Percentiles rank a stretch among this genome's conserved stretches.
phyloP scores from a whole-genome alignment of 2,888 invertebrate species.

The Spialia ferax region DNA sequence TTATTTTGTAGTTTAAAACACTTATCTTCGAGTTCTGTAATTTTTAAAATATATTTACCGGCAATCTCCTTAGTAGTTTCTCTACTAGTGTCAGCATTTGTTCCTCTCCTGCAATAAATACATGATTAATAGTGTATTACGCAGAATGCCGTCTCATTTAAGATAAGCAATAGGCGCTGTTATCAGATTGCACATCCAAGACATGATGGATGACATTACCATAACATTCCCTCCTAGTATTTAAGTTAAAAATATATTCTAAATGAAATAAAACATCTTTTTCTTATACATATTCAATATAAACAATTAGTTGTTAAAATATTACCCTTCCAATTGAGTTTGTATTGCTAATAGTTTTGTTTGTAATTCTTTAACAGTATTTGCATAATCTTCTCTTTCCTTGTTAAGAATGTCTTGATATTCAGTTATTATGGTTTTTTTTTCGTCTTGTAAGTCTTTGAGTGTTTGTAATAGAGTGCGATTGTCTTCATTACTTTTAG shows the following conservation, averaged over 20 bases:
- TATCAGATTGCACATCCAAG: slow-evolving; percentile 15
- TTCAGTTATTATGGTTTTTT: slow-evolving; percentile 71
- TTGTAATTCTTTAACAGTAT: slow-evolving; percentile 67
- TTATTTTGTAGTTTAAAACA: slow-evolving; percentile 76
- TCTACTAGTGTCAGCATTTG: slow-evolving; percentile 56
- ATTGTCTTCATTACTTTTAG: slow-evolving; percentile 71
- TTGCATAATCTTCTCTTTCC: slow-evolving; percentile 80
- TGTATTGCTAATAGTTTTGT: slow-evolving; percentile 66
- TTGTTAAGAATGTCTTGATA: slow-evolving; percentile 80
- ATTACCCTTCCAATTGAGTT: slow-evolving; percentile 69
- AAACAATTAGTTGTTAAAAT: slow-evolving; percentile 11
- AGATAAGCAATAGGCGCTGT: slow-evolving; percentile 27
- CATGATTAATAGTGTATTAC: slow-evolving; percentile 57
- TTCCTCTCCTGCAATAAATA: slow-evolving; percentile 64
- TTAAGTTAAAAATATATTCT: background rate
- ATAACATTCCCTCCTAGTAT: background rate
- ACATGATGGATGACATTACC: slow-evolving; percentile 13
- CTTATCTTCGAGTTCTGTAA: slow-evolving; percentile 71
- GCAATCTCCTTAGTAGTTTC: slow-evolving; percentile 64
- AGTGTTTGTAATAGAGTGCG: slow-evolving; percentile 71
- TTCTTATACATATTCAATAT: background rate
- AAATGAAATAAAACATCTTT: background rate
- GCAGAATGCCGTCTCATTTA: slow-evolving; percentile 2
- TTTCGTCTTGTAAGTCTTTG: slow-evolving; percentile 76
- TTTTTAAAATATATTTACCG: slow-evolving; percentile 75